phyloP scores from a whole-genome alignment of 2,113 vertebrate genomes.

The Pomatorhinus ruficollis region DNA sequence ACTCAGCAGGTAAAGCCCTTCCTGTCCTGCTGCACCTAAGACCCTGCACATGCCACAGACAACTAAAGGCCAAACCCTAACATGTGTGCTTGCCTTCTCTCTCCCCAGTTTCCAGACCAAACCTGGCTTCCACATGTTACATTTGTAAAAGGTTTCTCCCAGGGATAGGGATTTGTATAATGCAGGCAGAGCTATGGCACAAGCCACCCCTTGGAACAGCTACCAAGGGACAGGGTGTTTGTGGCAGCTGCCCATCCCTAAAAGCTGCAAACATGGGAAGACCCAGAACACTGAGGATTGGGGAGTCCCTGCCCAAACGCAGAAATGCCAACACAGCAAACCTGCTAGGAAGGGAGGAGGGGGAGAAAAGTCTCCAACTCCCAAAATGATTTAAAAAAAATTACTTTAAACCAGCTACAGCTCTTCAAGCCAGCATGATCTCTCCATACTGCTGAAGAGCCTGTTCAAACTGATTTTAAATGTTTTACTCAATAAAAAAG shows the following conservation, averaged over 20 bases:
- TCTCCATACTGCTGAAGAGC: neutral
- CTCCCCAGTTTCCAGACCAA: neutral
- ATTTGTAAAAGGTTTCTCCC: neutral
- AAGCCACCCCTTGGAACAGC: neutral
- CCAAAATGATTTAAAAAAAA: neutral
- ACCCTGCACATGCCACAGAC: neutral
- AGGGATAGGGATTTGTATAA: neutral
- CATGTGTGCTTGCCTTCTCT: neutral
- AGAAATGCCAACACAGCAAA: neutral
- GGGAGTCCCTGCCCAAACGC: neutral
- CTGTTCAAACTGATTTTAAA: neutral
- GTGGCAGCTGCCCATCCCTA: neutral
- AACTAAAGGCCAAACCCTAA: neutral
- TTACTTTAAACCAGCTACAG: neutral
- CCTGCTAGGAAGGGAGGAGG: neutral
- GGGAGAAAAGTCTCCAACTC: neutral
- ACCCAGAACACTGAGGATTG: neutral
- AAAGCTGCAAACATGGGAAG: neutral
- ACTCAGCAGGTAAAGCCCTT: neutral
- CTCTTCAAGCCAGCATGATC: neutral
- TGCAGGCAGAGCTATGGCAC: slow-evolving; percentile 7
- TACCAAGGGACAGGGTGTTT: accelerated
- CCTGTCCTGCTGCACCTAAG: neutral
- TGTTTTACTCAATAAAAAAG: neutral
- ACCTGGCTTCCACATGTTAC: accelerated